A percentile compares a stretch with the other conserved stretches of the same genome.
phyloP scores from a whole-genome alignment of 2,888 invertebrate genomes.

The Drosophila prostipennis region DNA sequence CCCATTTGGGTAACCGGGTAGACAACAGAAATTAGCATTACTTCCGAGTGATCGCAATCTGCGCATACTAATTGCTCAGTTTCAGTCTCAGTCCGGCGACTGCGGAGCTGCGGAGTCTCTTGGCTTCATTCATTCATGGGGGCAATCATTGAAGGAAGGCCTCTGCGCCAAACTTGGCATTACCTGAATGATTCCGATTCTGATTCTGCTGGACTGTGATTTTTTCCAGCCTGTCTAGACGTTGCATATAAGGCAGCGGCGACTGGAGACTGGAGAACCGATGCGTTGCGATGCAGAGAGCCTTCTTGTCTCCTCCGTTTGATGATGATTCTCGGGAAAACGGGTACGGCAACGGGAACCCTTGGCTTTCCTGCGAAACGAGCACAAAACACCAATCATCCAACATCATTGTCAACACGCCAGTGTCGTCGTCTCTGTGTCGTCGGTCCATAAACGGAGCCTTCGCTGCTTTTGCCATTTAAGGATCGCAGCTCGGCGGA shows the following conservation, averaged over 20 bases:
- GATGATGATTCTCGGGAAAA: slow-evolving; percentile 56
- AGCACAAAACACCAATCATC: slow-evolving; percentile 74
- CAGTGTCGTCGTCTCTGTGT: slow-evolving; percentile 56
- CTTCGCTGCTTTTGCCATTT: slow-evolving; percentile 60
- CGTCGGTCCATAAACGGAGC: slow-evolving; percentile 76
- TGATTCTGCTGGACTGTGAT: slow-evolving; percentile 44
- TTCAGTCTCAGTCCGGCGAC: slow-evolving; percentile 7
- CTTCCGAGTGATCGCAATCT: slow-evolving; percentile 84
- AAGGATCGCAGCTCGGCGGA: slow-evolving; percentile 58
- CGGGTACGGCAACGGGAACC: slow-evolving; percentile 20
- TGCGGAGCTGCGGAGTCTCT: not conserved
- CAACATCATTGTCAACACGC: slow-evolving; percentile 75
- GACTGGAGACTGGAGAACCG: slow-evolving; percentile 35
- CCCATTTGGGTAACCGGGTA: slow-evolving; percentile 39
- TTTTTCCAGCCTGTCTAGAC: slow-evolving; percentile 74
- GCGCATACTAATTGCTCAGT: slow-evolving; percentile 83
- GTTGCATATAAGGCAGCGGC: slow-evolving; percentile 64
- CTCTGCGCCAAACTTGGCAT: slow-evolving; percentile 68
- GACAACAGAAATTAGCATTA: slow-evolving; percentile 81
- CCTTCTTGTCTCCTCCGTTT: slow-evolving; percentile 25
- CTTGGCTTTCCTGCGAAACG: slow-evolving; percentile 60
- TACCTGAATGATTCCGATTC: slow-evolving; percentile 71
- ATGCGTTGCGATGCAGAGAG: slow-evolving; percentile 16
- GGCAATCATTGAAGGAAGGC: slow-evolving; percentile 72
- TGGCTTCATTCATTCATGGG: slow-evolving; percentile 73